phyloP scores from a whole-genome alignment of 2,113 vertebrate species.

The Hystrix cristata region DNA sequence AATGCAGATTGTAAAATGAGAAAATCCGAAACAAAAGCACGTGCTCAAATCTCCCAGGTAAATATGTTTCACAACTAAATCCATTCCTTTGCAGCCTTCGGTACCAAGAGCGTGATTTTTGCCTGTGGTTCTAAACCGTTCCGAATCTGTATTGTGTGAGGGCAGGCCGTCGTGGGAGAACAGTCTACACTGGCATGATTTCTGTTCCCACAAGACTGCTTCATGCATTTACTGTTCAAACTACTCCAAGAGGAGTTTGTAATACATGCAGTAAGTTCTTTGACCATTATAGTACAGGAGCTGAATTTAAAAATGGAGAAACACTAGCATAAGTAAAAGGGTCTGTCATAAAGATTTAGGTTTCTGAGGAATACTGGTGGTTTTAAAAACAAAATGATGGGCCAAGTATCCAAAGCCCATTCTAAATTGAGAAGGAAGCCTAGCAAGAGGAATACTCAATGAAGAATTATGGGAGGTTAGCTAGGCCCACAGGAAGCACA shows the following conservation, averaged over 20 bases:
- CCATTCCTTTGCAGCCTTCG: conserved; percentile 40
- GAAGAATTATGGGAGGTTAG: background rate
- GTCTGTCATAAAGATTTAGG: background rate
- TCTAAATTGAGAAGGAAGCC: background rate
- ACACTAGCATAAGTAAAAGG: background rate
- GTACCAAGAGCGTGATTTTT: conserved; percentile 42
- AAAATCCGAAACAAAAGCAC: conserved; percentile 42
- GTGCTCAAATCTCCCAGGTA: conserved; percentile 7
- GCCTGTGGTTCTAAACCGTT: background rate
- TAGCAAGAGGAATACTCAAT: background rate
- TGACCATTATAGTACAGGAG: background rate
- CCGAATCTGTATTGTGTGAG: background rate
- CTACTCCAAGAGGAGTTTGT: background rate
- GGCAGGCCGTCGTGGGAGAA: background rate
- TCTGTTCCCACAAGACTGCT: background rate
- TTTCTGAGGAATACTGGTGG: background rate
- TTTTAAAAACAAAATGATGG: background rate
- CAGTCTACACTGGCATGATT: background rate
- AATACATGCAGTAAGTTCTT: background rate
- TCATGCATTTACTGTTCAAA: background rate
- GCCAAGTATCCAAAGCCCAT: background rate
- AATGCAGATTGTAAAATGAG: conserved; percentile 58
- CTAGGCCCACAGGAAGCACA: background rate
- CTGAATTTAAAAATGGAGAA: background rate
- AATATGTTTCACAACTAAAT: conserved; percentile 4